A percentile compares a stretch with the other conserved stretches of the same genome.
These are phyloP conservation scores for Etheostoma nigrum DNA, from an alignment of 2,797 vertebrate species.

Conservation along the genomic window DNA sequence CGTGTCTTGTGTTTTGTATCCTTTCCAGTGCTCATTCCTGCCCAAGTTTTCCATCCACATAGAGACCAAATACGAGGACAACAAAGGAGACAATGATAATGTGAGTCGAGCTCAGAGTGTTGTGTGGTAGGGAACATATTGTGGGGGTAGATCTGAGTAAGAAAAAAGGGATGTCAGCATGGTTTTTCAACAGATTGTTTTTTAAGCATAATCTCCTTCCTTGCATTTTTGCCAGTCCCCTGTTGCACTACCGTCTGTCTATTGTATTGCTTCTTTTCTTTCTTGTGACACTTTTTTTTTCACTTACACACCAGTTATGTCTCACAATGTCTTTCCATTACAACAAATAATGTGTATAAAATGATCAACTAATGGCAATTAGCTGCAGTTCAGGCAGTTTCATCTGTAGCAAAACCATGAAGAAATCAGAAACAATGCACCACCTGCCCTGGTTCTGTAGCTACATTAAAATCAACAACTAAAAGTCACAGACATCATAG, in stretches of 20 bases:
- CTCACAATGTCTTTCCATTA: not conserved
- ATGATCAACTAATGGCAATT: not conserved
- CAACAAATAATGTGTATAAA: not conserved
- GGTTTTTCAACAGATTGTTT: conserved; percentile 9
- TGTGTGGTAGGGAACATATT: not conserved
- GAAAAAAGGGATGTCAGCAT: not conserved
- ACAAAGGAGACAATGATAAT: conserved; percentile 91
- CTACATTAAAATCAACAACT: not conserved
- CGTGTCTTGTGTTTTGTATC: conserved; percentile 43
- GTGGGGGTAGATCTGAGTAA: conserved; percentile 13
- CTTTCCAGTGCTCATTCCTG: conserved; percentile 93
- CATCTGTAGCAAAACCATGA: not conserved
- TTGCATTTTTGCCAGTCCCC: not conserved
- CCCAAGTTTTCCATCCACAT: conserved; percentile 98
- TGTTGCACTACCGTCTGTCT: conserved; percentile 15
- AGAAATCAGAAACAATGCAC: not conserved
- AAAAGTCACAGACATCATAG: conserved; percentile 1
- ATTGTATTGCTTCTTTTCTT: conserved; percentile 7
- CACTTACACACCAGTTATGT: no score
- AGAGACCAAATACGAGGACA: conserved; percentile 91
- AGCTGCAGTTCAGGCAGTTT: not conserved
- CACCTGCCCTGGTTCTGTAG: not conserved
- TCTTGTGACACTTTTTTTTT: not conserved
- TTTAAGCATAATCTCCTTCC: not conserved
- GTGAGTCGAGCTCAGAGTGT: conserved; percentile 83